A percentile compares a stretch with the other conserved stretches of the same genome.
These are phyloP conservation scores for Leucophenga maculata DNA, from an alignment of 2,888 invertebrate genomes.

Conservation along the genomic window DNA sequence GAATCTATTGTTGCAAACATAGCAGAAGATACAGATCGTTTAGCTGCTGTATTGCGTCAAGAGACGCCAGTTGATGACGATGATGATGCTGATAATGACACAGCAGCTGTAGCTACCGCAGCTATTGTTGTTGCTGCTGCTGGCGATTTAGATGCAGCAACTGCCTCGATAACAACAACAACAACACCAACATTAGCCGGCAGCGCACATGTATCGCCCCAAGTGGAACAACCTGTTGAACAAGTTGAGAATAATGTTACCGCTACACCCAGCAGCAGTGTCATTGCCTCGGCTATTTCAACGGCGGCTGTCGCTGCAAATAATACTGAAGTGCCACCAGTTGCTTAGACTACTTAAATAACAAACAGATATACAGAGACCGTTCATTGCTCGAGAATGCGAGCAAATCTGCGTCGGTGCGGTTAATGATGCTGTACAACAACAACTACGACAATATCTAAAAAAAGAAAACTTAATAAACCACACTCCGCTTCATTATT, in stretches of 20 bases:
- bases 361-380: no score
- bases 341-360: slow-evolving; percentile 47
- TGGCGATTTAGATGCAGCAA: neutral
- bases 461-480: no score
- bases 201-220: neutral
- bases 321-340: slow-evolving; percentile 40
- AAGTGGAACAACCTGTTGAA: slow-evolving; percentile 59
- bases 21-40: slow-evolving; percentile 47
- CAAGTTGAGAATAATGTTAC: slow-evolving; percentile 64
- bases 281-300: slow-evolving; percentile 51
- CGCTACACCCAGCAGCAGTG: slow-evolving; percentile 31
- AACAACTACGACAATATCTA: no score
- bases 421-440: no score
- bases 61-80: slow-evolving; percentile 63
- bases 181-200: slow-evolving; percentile 48
- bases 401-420: no score
- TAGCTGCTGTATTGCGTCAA: slow-evolving; percentile 60
- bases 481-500: no score
- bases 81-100: slow-evolving; percentile 36
- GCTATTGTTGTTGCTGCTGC: slow-evolving; percentile 42
- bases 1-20: slow-evolving; percentile 36
- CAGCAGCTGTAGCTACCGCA: slow-evolving; percentile 17
- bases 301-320: slow-evolving; percentile 40
- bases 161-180: slow-evolving; percentile 12
- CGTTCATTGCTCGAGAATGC: no score